phyloP scores from a whole-genome alignment of 1,140 invertebrate genomes.

The Spodoptera litura region DNA sequence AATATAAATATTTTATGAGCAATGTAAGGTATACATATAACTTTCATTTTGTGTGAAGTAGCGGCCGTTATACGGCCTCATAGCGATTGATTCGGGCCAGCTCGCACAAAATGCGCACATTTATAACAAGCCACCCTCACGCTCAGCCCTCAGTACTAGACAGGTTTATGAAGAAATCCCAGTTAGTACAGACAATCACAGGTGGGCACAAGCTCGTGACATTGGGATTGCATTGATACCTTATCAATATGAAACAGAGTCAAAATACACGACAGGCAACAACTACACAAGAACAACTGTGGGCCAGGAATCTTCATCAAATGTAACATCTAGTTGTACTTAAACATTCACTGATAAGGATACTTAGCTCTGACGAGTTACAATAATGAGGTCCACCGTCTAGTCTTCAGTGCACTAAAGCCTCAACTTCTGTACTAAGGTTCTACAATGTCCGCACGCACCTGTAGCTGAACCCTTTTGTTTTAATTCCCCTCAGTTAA shows the following conservation, averaged over 20 bases:
- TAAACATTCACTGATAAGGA: too few species aligned
- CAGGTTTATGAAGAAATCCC: neutral
- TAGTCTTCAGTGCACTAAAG: too few species aligned
- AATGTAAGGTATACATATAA: neutral
- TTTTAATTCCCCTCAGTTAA: conserved; percentile 28
- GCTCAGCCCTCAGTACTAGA: neutral
- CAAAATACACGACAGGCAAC: too few species aligned
- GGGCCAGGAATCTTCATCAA: too few species aligned
- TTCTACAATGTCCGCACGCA: neutral
- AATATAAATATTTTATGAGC: neutral
- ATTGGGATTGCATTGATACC: too few species aligned
- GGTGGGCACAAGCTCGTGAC: neutral
- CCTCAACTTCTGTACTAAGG: neutral
- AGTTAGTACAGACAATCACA: too few species aligned
- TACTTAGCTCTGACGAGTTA: too few species aligned
- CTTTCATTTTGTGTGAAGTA: neutral
- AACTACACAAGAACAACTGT: too few species aligned
- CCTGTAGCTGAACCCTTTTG: conserved; percentile 25
- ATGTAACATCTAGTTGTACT: too few species aligned
- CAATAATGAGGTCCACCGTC: too few species aligned
- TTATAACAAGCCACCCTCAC: conserved; percentile 24
- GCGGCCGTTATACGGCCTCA: neutral
- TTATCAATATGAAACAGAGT: too few species aligned
- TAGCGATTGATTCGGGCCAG: conserved; percentile 23
- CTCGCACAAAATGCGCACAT: conserved; percentile 21